These are phyloP conservation scores for Drosophila cyrtoloma DNA, from an alignment of 2,888 invertebrate genomes.

Conservation along the genomic window DNA sequence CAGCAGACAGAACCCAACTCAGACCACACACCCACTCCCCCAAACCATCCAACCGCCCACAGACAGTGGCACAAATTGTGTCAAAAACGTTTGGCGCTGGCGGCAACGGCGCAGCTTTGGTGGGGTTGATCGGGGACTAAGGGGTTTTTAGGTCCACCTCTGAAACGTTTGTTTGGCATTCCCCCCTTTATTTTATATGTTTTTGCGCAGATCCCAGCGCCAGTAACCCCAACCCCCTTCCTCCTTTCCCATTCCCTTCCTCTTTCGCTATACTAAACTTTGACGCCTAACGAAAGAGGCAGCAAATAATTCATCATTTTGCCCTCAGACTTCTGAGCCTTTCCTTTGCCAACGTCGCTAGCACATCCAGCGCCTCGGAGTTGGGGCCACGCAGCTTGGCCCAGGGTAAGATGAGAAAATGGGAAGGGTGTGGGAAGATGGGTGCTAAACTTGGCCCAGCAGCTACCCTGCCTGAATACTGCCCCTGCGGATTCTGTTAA, in stretches of 20 bases:
- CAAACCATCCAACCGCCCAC: slow-evolving; percentile 38
- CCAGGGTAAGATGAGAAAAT: slow-evolving; percentile 28
- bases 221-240: not conserved
- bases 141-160: slow-evolving; percentile 42
- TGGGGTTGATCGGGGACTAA: slow-evolving; percentile 12
- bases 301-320: slow-evolving; percentile 82
- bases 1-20: slow-evolving; percentile 77
- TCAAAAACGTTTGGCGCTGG: slow-evolving; percentile 71
- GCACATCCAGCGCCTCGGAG: slow-evolving; percentile 51
- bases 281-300: slow-evolving; percentile 81
- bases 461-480: slow-evolving; percentile 21
- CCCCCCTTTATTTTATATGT: slow-evolving; percentile 76
- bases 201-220: slow-evolving; percentile 66
- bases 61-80: slow-evolving; percentile 80
- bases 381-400: slow-evolving; percentile 62
- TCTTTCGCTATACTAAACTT: slow-evolving; percentile 51
- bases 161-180: slow-evolving; percentile 74
- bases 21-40: slow-evolving; percentile 14
- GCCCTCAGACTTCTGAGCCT: slow-evolving; percentile 73
- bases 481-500: slow-evolving; percentile 38
- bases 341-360: slow-evolving; percentile 66
- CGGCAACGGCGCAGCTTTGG: slow-evolving; percentile 22
- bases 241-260: not conserved
- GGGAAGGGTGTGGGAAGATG: not conserved
- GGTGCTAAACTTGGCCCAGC: slow-evolving; percentile 34